Percentiles rank a stretch among this genome's conserved stretches.
Evolutionary conservation across 1,140 invertebrate species (phyloP).

Genomic region (Neuroterus valhalla): DNA sequence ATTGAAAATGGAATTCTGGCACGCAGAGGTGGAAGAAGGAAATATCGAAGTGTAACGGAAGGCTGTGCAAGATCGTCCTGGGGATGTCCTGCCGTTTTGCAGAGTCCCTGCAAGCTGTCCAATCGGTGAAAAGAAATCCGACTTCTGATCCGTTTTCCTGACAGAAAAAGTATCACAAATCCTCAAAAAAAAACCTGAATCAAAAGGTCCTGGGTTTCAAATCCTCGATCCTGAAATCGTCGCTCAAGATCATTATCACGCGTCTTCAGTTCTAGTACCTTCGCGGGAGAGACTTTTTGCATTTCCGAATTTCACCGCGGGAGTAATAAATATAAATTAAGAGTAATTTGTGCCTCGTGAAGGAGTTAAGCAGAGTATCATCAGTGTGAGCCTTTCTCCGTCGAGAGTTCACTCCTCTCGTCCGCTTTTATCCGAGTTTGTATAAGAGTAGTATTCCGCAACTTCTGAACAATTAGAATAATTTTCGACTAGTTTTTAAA

Average conservation of each 20-base stretch:
- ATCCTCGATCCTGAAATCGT: not conserved
- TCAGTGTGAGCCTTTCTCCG: not conserved
- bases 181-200: not conserved
- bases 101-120: constrained; percentile 32
- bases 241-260: constrained; percentile 1
- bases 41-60: not conserved
- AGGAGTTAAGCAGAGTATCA: not conserved
- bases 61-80: constrained; percentile 47
- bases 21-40: not conserved
- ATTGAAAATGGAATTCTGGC: constrained; percentile 4
- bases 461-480: not conserved
- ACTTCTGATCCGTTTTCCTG: constrained; percentile 21
- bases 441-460: not conserved
- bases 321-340: not conserved
- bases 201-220: not conserved
- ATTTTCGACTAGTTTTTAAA: not conserved
- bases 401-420: not conserved
- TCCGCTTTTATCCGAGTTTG: constrained; percentile 6
- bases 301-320: not conserved
- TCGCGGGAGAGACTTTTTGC: not conserved
- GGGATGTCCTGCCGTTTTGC: constrained; percentile 44
- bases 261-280: constrained; percentile 1
- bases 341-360: constrained; percentile 24
- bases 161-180: not conserved
- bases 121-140: constrained; percentile 31